A percentile compares a stretch with the other conserved stretches of the same genome.
phyloP scores from a whole-genome alignment of 2,797 vertebrate species.

The Schizopygopsis malacanthus region DNA sequence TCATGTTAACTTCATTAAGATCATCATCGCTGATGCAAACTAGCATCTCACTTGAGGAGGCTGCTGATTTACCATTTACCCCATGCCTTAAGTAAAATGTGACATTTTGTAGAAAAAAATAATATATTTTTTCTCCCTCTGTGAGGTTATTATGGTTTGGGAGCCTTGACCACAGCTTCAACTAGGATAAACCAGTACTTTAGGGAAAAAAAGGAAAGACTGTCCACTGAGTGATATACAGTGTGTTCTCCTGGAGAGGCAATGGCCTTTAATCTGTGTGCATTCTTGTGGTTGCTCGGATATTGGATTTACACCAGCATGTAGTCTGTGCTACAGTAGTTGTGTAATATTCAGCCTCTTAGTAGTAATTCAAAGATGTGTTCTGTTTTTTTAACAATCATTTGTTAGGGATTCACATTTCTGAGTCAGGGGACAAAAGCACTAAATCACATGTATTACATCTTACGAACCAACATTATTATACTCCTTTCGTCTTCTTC shows the following conservation, averaged over 20 bases:
- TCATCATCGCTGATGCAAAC: too few species aligned
- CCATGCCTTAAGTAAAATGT: too few species aligned
- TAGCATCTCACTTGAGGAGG: too few species aligned
- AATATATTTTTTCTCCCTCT: too few species aligned
- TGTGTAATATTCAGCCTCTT: not conserved
- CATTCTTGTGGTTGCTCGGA: slow-evolving; percentile 30
- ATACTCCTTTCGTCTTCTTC: too few species aligned
- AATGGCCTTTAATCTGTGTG: not conserved
- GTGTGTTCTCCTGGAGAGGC: not conserved
- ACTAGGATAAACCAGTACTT: not conserved
- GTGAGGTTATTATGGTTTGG: too few species aligned
- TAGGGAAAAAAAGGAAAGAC: not conserved
- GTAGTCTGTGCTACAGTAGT: not conserved
- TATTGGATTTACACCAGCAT: not conserved
- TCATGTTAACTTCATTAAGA: too few species aligned
- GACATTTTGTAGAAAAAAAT: not conserved
- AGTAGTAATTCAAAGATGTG: not conserved
- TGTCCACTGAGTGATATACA: not conserved
- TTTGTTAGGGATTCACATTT: not conserved
- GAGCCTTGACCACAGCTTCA: not conserved
- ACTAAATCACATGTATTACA: not conserved
- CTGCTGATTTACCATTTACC: too few species aligned
- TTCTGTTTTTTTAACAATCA: not conserved
- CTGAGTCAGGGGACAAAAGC: not conserved
- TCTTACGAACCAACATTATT: not conserved